These are phyloP conservation scores for Doris montereyensis DNA, from an alignment of 2,888 invertebrate genomes.

Conservation along the genomic window DNA sequence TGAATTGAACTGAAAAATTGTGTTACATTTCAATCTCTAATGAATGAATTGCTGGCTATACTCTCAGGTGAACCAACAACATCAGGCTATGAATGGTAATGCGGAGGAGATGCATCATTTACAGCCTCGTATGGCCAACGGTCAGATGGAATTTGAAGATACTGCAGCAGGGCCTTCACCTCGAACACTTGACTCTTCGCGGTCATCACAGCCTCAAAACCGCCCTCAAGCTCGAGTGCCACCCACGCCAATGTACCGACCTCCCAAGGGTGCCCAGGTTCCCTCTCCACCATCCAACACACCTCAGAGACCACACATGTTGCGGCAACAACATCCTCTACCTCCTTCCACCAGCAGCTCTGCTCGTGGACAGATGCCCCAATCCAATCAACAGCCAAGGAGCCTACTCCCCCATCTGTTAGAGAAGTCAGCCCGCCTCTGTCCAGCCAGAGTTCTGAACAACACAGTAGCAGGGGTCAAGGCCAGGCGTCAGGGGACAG, in stretches of 20 bases:
- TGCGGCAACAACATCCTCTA: conserved; percentile 54
- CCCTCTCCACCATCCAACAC: conserved; percentile 49
- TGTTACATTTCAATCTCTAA: too few relatives aligned
- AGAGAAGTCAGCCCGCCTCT: conserved; percentile 40
- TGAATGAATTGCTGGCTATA: too few relatives aligned
- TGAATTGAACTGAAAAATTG: too few relatives aligned
- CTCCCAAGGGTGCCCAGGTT: conserved; percentile 47
- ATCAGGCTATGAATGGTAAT: too few relatives aligned
- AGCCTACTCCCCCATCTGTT: conserved; percentile 33
- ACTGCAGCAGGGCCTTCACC: conserved; percentile 23
- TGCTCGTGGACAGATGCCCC: conserved; percentile 35
- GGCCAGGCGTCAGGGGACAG: conserved; percentile 45
- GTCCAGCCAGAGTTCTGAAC: conserved; percentile 45
- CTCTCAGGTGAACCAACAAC: too few relatives aligned
- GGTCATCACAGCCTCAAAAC: background rate
- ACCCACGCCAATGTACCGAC: conserved; percentile 40
- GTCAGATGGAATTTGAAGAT: conserved; percentile 38
- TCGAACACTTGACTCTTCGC: background rate
- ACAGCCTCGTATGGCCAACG: too few relatives aligned
- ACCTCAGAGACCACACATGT: conserved; percentile 50
- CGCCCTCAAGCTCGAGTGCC: conserved; percentile 38
- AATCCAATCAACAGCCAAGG: conserved; percentile 6
- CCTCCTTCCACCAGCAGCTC: conserved; percentile 50
- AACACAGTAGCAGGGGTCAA: conserved; percentile 50
- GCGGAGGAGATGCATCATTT: too few relatives aligned